Evolutionary conservation across 1,140 invertebrate genomes (phyloP).

Genomic region (Eupristina koningsbergeri): DNA sequence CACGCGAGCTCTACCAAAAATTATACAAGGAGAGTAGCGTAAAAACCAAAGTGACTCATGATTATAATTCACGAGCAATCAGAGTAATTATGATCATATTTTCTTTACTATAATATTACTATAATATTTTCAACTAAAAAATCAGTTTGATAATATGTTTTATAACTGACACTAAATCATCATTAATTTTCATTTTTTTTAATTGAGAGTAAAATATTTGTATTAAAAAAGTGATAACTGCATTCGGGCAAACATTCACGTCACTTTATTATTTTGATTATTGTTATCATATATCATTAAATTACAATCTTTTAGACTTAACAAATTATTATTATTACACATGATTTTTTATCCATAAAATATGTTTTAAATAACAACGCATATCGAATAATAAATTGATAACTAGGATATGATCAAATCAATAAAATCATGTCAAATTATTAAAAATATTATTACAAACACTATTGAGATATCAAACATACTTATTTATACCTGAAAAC

Average conservation of each 20-base stretch:
- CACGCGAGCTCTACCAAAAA: background rate
- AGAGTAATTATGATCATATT: slow-evolving; percentile 7
- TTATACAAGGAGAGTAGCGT: slow-evolving; percentile 7
- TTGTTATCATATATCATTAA: background rate
- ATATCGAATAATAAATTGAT: background rate
- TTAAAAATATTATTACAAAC: no score
- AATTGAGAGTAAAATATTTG: background rate
- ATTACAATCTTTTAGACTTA: background rate
- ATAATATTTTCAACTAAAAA: background rate
- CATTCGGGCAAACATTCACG: no score
- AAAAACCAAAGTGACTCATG: slow-evolving; percentile 19
- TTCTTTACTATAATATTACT: background rate
- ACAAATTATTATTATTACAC: background rate
- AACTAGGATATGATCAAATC: no score
- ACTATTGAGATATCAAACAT: no score
- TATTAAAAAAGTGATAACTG: background rate
- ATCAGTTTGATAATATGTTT: background rate
- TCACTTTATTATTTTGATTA: background rate
- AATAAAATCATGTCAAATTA: no score
- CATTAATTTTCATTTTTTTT: background rate
- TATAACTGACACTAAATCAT: background rate
- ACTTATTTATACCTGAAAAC: no score
- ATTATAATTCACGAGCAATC: slow-evolving; percentile 5
- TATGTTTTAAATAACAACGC: background rate
- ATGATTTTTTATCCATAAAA: background rate